phyloP scores from a whole-genome alignment of 1,140 invertebrate genomes.

The Lamellibrachia luymesi region DNA sequence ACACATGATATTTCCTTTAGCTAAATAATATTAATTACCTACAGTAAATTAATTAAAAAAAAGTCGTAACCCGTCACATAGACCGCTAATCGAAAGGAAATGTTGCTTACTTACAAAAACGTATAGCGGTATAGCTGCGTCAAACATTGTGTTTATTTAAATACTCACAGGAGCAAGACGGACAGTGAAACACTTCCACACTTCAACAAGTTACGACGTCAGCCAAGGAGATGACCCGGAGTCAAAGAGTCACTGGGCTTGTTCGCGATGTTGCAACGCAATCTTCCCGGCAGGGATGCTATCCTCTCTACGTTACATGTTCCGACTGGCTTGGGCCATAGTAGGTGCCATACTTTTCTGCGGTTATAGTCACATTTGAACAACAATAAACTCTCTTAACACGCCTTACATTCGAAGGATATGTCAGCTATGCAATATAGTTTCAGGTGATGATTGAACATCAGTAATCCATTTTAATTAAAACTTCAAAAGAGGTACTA shows the following conservation, averaged over 20 bases:
- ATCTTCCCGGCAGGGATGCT: neutral
- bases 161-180: neutral
- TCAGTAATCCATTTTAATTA: neutral
- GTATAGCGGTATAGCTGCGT: neutral
- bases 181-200: neutral
- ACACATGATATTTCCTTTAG: too few relatives aligned
- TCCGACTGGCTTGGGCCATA: neutral
- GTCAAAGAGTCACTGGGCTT: neutral
- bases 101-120: neutral
- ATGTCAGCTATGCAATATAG: neutral
- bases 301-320: neutral
- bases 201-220: neutral
- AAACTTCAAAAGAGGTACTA: too few relatives aligned
- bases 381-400: too few relatives aligned
- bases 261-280: neutral
- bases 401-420: neutral
- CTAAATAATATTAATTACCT: too few relatives aligned
- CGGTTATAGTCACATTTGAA: too few relatives aligned
- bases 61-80: too few relatives aligned
- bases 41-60: too few relatives aligned
- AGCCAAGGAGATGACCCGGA: neutral
- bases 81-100: too few relatives aligned
- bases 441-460: neutral
- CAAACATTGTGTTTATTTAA: neutral
- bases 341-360: neutral